Evolutionary conservation across 2,113 vertebrate species (phyloP), one percentile per base, ranked within the genome.

Genomic region (Heliornis fulica): DNA sequence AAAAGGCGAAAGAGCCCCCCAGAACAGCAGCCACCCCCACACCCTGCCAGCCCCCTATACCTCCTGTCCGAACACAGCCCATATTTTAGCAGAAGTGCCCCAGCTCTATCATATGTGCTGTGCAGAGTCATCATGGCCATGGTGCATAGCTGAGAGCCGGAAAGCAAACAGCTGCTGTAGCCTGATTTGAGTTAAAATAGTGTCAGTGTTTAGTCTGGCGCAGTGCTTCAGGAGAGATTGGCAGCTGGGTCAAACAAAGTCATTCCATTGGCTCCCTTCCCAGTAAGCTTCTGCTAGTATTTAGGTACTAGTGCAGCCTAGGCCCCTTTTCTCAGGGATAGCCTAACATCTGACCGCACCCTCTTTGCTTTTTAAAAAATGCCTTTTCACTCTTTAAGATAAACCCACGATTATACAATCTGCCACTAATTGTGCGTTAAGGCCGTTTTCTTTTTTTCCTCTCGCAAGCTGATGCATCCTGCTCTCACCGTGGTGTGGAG

Each of bases 181-280:
- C 98, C 98, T 99, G 96, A 98, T 98, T 97, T 98, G 85, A 97
- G 97, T 97, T 98, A 98, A 98, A 98, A 98, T 98, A 98, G 98
- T 98, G 98, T 98, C 97, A 98, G 98, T 99, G 98, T 99, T 99
- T 99, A 98, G 98, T 99, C 99, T 99, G 98, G 98, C 98, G 98
- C 98, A 98, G 98, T 98, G 98, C 98, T 99, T 98, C 98, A 97
- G 97, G 97, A 98, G 98, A 98, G 98, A 99, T 99, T 99, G 99
- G 99, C 99, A 99, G 99, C 98, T 98, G 98, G 98, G 98, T 99
- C 98, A 98, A 98, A 98, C 98, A 98, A 99, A 99, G 99, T 99
- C 99, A 98, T 98, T 97, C 97, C 97, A 97, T 97, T 97, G 98
- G 98, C 98, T 98, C 97, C 95, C 96, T 98, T 98, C 98, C 98